These are phyloP conservation scores for Ictalurus furcatus DNA, from an alignment of 2,113 vertebrate genomes.

Conservation along the genomic window DNA sequence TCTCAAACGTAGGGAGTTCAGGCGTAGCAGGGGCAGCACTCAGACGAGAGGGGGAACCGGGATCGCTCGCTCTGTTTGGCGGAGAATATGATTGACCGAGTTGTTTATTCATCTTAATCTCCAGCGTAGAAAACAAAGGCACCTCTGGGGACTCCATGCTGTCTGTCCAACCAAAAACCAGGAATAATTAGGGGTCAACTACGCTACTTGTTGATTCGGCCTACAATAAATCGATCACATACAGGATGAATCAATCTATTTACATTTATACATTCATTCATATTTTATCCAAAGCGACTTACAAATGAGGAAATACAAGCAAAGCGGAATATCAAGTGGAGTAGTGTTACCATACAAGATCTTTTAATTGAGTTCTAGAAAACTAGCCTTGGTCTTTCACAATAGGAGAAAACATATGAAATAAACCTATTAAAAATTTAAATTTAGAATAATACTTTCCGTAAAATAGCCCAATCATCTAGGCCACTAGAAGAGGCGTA, in stretches of 20 bases:
- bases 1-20: slow-evolving; percentile 69
- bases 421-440: background rate
- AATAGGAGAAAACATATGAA: background rate
- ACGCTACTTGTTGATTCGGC: background rate
- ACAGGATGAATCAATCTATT: background rate
- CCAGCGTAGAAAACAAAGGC: slow-evolving; percentile 79
- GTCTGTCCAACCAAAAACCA: slow-evolving; percentile 43
- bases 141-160: slow-evolving; percentile 74
- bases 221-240: background rate
- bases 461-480: background rate
- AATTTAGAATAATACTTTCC: background rate
- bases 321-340: too few relatives aligned
- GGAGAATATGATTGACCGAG: slow-evolving; percentile 37
- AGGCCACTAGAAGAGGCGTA: background rate
- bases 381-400: background rate
- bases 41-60: slow-evolving; percentile 30
- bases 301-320: too few relatives aligned
- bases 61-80: slow-evolving; percentile 27
- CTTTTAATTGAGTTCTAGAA: too few relatives aligned
- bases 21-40: slow-evolving; percentile 58
- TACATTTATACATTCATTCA: too few relatives aligned
- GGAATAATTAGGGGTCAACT: background rate
- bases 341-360: too few relatives aligned
- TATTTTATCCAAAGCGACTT: too few relatives aligned
- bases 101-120: slow-evolving; percentile 72